Evolutionary conservation across 1,140 invertebrate genomes (phyloP), one percentile per base, ranked within the genome.

Genomic region (Nebria ingens): DNA sequence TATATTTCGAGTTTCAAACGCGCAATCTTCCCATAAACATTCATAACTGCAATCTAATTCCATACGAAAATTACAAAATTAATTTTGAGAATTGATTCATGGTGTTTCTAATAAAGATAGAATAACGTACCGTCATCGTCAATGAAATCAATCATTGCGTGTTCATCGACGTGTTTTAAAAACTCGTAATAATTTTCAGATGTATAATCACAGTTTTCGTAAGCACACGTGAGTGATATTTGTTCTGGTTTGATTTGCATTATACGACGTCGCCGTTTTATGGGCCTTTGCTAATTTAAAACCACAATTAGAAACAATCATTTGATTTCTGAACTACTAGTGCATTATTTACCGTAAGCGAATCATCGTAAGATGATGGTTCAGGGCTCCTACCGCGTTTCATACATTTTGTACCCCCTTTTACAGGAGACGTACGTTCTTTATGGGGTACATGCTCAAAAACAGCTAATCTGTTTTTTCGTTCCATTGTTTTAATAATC

Each of bases 1-100:
- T n/a, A 68, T 67, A 55, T 76, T 68, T 11, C 61, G 23, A 13
- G 76, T 76, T 49, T 75, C 66, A 60, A 80, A 84, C 0, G 68
- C 66, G 65, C 85, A 88, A 6, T 76, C 68, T 52, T 76, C 75
- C 85, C 85, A 88, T 3, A 71, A 62, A 63, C 85, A 88, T 9
- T 67, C 62, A 59, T 81, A 83, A 38, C 73, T 68, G 71, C 51
- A 60, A 45, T 19, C 6, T 52, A 25, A 38, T 52, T 50, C 38
- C 19, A 50, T n/a, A n/a, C n/a, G n/a, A n/a, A n/a, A 49, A 55
- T 29, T n/a, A 12, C 17, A 59, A 21, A 9, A 23, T 9, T 62
- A 67, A 13, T 63, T 51, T 19, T 12, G 6, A 62, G 62, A 66
- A n/a, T n/a, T n/a, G n/a, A n/a, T n/a, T n/a, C n/a, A n/a, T n/a